These are phyloP conservation scores for Ictalurus punctatus DNA, from an alignment of 2,113 vertebrate species.

Conservation along the genomic window DNA sequence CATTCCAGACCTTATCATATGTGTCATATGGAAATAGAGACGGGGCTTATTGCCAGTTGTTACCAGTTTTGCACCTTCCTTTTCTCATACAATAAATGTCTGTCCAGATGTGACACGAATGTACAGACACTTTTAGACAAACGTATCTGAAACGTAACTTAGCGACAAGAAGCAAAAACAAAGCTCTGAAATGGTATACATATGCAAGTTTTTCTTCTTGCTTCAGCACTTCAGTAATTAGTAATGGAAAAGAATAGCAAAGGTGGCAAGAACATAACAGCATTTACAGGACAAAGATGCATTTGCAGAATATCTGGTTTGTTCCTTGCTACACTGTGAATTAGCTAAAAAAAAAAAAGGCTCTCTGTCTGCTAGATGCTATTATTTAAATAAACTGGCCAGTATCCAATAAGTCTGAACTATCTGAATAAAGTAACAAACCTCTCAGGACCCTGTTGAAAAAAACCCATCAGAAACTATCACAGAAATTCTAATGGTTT, in stretches of 20 bases:
- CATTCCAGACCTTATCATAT: neutral
- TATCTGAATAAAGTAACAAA: neutral
- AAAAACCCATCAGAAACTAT: no score
- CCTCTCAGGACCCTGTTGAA: neutral
- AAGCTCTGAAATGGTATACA: neutral
- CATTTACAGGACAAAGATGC: neutral
- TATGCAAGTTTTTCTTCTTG: neutral
- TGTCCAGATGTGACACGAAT: slow-evolving; percentile 5
- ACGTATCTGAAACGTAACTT: neutral
- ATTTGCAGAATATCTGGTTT: neutral
- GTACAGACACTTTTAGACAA: slow-evolving; percentile 33
- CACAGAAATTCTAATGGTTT: no score
- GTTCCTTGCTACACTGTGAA: neutral
- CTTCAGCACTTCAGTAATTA: neutral
- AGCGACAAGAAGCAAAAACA: neutral
- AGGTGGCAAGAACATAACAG: neutral
- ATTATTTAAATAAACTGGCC: neutral
- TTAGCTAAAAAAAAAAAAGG: neutral
- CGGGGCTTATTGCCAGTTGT: neutral
- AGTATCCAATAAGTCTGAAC: neutral
- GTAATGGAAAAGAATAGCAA: neutral
- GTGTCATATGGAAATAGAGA: neutral
- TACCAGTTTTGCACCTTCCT: neutral
- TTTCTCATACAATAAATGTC: no score
- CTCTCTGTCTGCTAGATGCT: neutral